These are phyloP conservation scores for Hermetia illucens DNA, from an alignment of 1,140 invertebrate species.

Conservation along the genomic window DNA sequence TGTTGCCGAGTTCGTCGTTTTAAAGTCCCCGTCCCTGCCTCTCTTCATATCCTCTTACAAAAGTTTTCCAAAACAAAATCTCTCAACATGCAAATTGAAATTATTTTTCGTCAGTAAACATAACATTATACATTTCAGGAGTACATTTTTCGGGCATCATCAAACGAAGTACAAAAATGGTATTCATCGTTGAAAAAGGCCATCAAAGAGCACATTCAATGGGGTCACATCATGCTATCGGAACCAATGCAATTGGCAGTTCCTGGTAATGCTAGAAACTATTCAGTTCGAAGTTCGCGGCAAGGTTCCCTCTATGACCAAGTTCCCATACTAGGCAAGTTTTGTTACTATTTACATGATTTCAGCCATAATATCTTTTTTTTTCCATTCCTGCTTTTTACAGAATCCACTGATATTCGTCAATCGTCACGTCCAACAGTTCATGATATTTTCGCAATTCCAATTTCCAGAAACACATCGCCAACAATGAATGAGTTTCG, in stretches of 20 bases:
- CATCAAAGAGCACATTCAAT: slow-evolving; percentile 37
- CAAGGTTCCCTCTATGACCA: slow-evolving; percentile 46
- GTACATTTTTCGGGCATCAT: slow-evolving; percentile 30
- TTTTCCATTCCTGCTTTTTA: slow-evolving; percentile 3
- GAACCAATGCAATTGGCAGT: slow-evolving; percentile 40
- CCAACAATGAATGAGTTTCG: slow-evolving; percentile 2
- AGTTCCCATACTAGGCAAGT: slow-evolving; percentile 40
- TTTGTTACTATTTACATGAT: slow-evolving; percentile 7
- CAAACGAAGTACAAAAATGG: slow-evolving; percentile 34
- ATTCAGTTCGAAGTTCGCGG: slow-evolving; percentile 32
- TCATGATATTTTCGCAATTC: slow-evolving; percentile 31
- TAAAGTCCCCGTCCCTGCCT: too few species aligned
- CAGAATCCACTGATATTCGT: slow-evolving; percentile 30
- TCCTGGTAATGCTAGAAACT: slow-evolving; percentile 33
- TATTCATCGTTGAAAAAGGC: slow-evolving; percentile 31
- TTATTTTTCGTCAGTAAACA: too few species aligned
- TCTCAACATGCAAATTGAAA: too few species aligned
- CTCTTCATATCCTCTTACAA: too few species aligned
- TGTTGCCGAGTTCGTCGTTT: too few species aligned
- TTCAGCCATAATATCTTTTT: slow-evolving; percentile 3
- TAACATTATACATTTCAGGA: slow-evolving; percentile 15
- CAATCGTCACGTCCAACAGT: slow-evolving; percentile 27
- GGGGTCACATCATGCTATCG: slow-evolving; percentile 46
- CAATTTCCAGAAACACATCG: background rate
- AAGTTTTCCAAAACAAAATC: too few species aligned